These are phyloP conservation scores for Psittacara wagleri DNA, from an alignment of 2,113 vertebrate species.

Conservation along the genomic window DNA sequence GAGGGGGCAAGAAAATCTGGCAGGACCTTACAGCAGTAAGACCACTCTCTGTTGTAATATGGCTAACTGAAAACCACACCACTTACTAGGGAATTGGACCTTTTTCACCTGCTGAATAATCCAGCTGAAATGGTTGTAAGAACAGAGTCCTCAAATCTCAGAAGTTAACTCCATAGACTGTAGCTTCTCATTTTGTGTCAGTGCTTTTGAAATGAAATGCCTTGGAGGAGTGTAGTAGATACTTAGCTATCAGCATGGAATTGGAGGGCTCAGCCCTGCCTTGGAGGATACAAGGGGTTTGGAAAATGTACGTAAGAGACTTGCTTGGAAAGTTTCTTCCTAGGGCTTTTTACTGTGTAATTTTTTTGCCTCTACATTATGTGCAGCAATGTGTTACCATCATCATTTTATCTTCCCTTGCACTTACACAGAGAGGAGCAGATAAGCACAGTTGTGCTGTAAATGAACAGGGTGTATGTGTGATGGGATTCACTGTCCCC, in stretches of 20 bases:
- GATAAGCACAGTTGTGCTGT: background rate
- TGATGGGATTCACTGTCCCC: background rate
- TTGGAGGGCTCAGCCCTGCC: background rate
- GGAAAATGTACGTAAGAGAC: background rate
- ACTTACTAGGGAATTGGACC: background rate
- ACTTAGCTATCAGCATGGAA: accelerated
- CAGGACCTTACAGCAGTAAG: background rate
- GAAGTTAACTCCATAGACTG: background rate
- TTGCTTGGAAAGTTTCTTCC: background rate
- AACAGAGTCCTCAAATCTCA: background rate
- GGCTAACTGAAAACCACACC: background rate
- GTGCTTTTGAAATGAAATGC: background rate
- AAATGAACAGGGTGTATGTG: background rate
- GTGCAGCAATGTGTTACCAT: background rate
- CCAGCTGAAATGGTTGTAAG: background rate
- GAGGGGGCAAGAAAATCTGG: background rate
- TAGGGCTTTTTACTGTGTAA: background rate
- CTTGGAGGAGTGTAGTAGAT: background rate
- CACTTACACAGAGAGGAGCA: background rate
- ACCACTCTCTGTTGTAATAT: background rate
- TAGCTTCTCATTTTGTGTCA: background rate
- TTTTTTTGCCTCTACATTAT: background rate
- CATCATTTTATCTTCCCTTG: background rate
- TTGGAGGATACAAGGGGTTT: background rate
- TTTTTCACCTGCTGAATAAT: background rate